Evolutionary conservation across 1,140 invertebrate species (phyloP).

Genomic region (Heliconius nattereri): DNA sequence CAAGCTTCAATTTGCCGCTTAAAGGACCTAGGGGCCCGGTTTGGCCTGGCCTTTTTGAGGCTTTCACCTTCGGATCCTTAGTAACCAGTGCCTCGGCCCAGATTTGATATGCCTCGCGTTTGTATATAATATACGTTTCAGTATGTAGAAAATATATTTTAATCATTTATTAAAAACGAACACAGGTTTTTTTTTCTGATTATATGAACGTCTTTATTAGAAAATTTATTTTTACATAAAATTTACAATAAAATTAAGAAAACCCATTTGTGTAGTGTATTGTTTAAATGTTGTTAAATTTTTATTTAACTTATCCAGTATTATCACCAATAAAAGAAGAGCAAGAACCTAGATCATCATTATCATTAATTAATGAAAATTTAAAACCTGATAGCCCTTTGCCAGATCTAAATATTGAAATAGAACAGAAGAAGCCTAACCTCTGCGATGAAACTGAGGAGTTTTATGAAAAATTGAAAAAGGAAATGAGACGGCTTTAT

Average conservation of each 20-base stretch:
- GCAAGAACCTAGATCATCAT: neutral
- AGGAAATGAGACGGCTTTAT: neutral
- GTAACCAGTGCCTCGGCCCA: no score
- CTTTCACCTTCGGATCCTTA: no score
- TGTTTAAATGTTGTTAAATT: no score
- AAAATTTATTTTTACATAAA: neutral
- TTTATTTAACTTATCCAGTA: neutral
- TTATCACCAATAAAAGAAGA: neutral
- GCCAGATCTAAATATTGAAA: slow-evolving; percentile 1
- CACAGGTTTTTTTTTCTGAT: neutral
- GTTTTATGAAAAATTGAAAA: neutral
- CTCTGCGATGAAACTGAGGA: neutral
- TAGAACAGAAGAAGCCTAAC: neutral
- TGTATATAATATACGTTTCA: no score
- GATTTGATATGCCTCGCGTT: no score
- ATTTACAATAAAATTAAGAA: neutral
- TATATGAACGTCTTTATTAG: neutral
- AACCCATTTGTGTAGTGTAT: neutral
- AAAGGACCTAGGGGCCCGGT: no score
- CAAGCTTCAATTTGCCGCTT: no score
- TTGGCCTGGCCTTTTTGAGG: no score
- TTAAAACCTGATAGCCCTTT: neutral
- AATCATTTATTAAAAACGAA: neutral
- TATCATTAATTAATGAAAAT: neutral
- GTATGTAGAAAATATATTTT: no score